A percentile compares a stretch with the other conserved stretches of the same genome.
Conservation (phyloP, 35 echinoderm and acorn worm species). For the Apostichopus japonicus region DNA sequence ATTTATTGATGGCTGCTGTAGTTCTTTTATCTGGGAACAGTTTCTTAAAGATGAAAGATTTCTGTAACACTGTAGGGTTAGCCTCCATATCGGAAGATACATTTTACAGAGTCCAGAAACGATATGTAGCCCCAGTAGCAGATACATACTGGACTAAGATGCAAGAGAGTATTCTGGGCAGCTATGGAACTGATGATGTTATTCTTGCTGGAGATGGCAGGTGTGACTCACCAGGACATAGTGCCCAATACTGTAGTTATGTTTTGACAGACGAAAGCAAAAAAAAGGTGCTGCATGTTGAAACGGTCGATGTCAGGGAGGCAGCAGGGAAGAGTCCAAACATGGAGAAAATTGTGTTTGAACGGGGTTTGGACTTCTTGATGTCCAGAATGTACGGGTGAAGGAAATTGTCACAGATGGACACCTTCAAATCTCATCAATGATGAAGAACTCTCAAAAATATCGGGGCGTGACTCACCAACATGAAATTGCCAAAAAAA, state of each 20-base stretch:
- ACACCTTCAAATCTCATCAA: slow-evolving; percentile 30
- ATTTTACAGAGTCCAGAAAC: slow-evolving; percentile 33
- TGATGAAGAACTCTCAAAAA: slow-evolving; percentile 33
- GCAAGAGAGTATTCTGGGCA: not conserved
- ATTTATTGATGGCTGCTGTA: slow-evolving; percentile 26
- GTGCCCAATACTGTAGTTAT: not conserved
- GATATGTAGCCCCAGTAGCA: slow-evolving; percentile 40
- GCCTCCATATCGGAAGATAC: slow-evolving; percentile 16
- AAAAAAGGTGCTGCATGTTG: slow-evolving; percentile 34
- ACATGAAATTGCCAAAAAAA: slow-evolving; percentile 52
- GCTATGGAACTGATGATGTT: slow-evolving; percentile 2
- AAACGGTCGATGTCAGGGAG: slow-evolving; percentile 24
- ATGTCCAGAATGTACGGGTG: slow-evolving; percentile 15
- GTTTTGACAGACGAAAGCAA: not conserved
- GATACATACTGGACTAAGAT: slow-evolving; percentile 5
- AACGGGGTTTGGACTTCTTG: slow-evolving; percentile 38
- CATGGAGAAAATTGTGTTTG: slow-evolving; percentile 57
- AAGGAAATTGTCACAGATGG: slow-evolving; percentile 57
- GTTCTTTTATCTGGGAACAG: slow-evolving; percentile 49
- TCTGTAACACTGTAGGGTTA: not conserved
- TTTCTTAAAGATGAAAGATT: slow-evolving; percentile 24
- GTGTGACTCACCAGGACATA: slow-evolving; percentile 33
- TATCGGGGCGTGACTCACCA: slow-evolving; percentile 25
- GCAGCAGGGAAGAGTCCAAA: slow-evolving; percentile 42
- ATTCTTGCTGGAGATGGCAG: slow-evolving; percentile 54